Evolutionary conservation across 2,113 vertebrate species (phyloP).

Genomic region (Campylomormyrus numenius): DNA sequence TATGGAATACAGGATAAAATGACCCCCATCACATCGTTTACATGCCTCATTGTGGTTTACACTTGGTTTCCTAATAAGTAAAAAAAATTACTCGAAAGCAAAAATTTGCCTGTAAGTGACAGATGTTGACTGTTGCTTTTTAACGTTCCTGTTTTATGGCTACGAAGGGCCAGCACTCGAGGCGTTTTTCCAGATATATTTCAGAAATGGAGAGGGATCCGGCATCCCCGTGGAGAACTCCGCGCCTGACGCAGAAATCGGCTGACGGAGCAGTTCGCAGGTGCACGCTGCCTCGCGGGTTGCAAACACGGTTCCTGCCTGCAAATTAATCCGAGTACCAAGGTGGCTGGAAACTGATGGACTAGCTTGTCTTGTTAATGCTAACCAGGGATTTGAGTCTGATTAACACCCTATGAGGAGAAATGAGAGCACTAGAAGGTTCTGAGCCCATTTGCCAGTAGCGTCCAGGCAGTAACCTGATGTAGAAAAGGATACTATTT

Average conservation of each 20-base stretch:
- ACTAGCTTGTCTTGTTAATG: neutral
- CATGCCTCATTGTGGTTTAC: neutral
- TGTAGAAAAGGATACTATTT: neutral
- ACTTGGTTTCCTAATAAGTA: neutral
- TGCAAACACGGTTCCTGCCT: neutral
- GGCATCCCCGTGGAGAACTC: neutral
- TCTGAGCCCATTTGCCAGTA: neutral
- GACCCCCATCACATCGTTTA: neutral
- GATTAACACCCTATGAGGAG: neutral
- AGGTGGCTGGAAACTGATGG: neutral
- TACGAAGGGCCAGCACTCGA: neutral
- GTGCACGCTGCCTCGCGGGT: neutral
- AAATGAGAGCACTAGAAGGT: neutral
- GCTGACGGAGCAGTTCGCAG: neutral
- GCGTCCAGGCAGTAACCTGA: neutral
- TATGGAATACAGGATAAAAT: neutral
- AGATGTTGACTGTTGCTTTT: slow-evolving; percentile 1
- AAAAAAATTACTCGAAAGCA: neutral
- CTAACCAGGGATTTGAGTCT: neutral
- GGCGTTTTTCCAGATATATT: neutral
- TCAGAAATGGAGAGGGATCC: neutral
- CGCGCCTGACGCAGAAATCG: neutral
- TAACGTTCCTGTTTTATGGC: neutral
- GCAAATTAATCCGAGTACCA: neutral
- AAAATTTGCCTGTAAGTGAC: neutral